phyloP scores from a whole-genome alignment of 2,888 invertebrate species.

The Dioctria rufipes region DNA sequence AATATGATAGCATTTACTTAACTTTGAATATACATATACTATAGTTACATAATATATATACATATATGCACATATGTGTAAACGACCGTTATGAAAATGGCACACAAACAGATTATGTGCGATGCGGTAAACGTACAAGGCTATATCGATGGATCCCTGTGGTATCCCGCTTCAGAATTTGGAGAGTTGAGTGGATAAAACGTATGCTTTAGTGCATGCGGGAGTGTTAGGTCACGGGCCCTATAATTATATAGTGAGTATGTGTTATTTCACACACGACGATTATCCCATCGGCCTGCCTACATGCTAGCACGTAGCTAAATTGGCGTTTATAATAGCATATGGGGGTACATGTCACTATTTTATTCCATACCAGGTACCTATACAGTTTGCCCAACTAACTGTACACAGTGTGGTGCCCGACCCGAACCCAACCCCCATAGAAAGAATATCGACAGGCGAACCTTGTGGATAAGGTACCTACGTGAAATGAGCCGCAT shows the following conservation, averaged over 20 bases:
- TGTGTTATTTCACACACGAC: conserved; percentile 40
- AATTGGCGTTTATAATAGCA: not conserved
- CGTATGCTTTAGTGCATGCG: conserved; percentile 44
- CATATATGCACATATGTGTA: not conserved
- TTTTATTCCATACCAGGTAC: no score
- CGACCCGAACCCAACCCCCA: not conserved
- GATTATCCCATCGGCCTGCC: conserved; percentile 29
- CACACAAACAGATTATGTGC: conserved; percentile 51
- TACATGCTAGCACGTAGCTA: conserved; percentile 1
- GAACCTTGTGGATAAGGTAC: conserved; percentile 23
- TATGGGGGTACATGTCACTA: no score
- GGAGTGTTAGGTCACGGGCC: conserved; percentile 44
- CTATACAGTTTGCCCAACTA: not conserved
- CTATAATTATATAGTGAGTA: conserved; percentile 47
- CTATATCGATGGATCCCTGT: conserved; percentile 51
- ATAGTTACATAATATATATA: no score
- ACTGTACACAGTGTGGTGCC: conserved; percentile 2
- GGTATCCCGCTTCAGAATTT: conserved; percentile 39
- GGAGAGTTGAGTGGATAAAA: conserved; percentile 20
- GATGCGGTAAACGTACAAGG: conserved; percentile 50
- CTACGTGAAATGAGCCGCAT: conserved; percentile 55
- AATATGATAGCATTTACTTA: conserved; percentile 43
- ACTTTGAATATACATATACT: not conserved
- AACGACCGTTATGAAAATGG: conserved; percentile 11
- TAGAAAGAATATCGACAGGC: conserved; percentile 16